Evolutionary conservation across 1,140 invertebrate genomes (phyloP), one percentile per base, ranked within the genome.

Genomic region (Sycobia sp.): DNA sequence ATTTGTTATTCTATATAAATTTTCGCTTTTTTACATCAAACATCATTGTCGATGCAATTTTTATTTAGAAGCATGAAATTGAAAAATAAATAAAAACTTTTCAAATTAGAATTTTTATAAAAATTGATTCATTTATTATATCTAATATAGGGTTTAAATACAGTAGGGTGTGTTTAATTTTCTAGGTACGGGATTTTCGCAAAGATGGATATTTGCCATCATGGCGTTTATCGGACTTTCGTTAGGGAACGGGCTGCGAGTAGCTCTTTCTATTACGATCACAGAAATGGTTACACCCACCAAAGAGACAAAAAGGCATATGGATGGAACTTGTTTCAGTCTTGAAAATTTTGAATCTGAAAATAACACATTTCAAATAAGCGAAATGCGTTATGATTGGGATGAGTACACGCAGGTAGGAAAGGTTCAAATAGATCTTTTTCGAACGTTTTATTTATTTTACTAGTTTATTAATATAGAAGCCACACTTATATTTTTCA

Each of bases 191-290:
- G n/a, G 54, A 23, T 29, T 57, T 32, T 50, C 62, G 1, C 62
- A 64, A 44, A 50, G 41, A 64, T 64, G 62, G 62, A 43, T 64
- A n/a, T 57, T 64, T 23, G 54, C 54, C 1, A n/a, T 64, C 2
- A 13, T 62, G 34, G 25, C 50, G 2, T 54, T 54, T 13, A n/a
- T 36, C 16, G 59, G 50, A 5, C 32, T 62, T 8, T 34, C 11
- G 27, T 32, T 62, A 7, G 50, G 59, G 4, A 62, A 50, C 29
- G 41, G 22, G 16, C 46, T 62, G n/a, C 38, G 59, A 10, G 59
- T 47, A 0, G 20, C 47, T 23, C n/a, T 62, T 0, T 54, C 59
- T 0, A 55, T 62, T 7, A 38, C 59, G 0, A 62, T 62, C 0
- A 62, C 50, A 16, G 59, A 62, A 25, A 62, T 62, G 59, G 41